Percentiles rank a stretch among this genome's conserved stretches.
Conservation (phyloP, 2,113 vertebrate genomes). For the Cyrtonyx montezumae region DNA sequence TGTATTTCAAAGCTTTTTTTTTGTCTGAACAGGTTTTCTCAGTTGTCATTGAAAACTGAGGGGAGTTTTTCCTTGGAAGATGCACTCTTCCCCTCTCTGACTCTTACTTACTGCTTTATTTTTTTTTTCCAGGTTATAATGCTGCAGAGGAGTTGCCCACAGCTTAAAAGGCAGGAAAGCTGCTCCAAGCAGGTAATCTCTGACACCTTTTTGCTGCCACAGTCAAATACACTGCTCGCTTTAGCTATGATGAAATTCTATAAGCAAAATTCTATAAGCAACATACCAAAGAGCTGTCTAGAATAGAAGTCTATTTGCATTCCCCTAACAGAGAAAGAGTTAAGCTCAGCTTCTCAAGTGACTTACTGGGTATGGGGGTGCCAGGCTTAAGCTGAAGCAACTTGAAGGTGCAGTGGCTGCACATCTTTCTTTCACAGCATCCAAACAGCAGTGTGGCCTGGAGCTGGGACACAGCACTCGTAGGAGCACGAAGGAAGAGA, state of each 20-base stretch:
- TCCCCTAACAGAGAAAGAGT: not conserved
- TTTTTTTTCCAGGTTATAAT: not conserved
- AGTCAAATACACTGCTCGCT: not conserved
- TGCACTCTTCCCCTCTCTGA: not conserved
- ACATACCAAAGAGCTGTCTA: slow-evolving; percentile 30
- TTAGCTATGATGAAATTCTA: slow-evolving; percentile 40
- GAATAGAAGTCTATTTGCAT: slow-evolving; percentile 14
- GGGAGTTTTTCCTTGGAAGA: not conserved
- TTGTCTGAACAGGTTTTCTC: not conserved
- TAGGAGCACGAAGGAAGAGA: not conserved
- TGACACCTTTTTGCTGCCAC: not conserved
- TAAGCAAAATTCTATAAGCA: slow-evolving; percentile 48
- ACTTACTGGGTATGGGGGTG: not conserved
- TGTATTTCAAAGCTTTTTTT: not conserved
- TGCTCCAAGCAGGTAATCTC: not conserved
- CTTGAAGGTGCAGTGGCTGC: not conserved
- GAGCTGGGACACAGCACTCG: accelerated
- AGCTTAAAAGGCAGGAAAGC: not conserved
- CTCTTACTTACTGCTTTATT: not conserved
- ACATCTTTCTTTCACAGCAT: not conserved
- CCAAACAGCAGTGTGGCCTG: not conserved
- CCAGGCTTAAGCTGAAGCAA: not conserved
- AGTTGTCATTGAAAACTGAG: not conserved
- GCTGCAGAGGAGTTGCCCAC: not conserved
- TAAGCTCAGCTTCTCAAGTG: slow-evolving; percentile 23